A percentile compares a stretch with the other conserved stretches of the same genome.
Conservation (phyloP, 2,113 vertebrate species). For the Thomomys bottae region DNA sequence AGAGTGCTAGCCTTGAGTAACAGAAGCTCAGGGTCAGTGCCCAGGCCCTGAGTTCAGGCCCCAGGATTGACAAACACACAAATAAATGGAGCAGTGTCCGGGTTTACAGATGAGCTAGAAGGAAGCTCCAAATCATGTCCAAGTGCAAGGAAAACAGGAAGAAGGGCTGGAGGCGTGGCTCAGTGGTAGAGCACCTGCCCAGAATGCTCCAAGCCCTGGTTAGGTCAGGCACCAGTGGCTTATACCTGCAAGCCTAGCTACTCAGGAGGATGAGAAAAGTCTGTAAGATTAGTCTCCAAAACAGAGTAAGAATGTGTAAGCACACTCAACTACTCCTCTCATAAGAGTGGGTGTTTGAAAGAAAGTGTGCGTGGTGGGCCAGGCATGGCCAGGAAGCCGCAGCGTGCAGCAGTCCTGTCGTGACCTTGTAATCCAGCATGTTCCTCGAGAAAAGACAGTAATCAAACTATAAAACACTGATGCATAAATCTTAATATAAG, state of each 20-base stretch:
- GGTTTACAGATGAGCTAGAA: neutral
- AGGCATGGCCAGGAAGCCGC: neutral
- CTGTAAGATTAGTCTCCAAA: too few relatives aligned
- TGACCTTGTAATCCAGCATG: neutral
- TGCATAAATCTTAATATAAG: neutral
- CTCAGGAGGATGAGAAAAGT: too few relatives aligned
- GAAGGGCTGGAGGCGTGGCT: neutral
- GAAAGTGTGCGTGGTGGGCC: neutral
- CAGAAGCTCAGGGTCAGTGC: too few relatives aligned
- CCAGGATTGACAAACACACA: too few relatives aligned
- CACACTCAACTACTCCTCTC: neutral
- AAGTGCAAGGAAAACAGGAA: neutral
- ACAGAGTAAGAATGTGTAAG: too few relatives aligned
- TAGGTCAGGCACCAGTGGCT: too few relatives aligned
- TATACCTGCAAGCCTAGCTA: too few relatives aligned
- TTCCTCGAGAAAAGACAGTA: neutral
- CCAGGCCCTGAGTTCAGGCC: too few relatives aligned
- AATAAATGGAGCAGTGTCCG: neutral
- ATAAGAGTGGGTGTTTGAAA: neutral
- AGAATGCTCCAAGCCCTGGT: too few relatives aligned
- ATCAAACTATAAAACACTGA: neutral
- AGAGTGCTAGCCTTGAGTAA: too few relatives aligned
- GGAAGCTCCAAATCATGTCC: neutral
- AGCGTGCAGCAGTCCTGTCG: neutral
- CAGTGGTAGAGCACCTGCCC: too few relatives aligned